phyloP scores from a whole-genome alignment of 1,140 invertebrate species.

The Drosophila guanche region DNA sequence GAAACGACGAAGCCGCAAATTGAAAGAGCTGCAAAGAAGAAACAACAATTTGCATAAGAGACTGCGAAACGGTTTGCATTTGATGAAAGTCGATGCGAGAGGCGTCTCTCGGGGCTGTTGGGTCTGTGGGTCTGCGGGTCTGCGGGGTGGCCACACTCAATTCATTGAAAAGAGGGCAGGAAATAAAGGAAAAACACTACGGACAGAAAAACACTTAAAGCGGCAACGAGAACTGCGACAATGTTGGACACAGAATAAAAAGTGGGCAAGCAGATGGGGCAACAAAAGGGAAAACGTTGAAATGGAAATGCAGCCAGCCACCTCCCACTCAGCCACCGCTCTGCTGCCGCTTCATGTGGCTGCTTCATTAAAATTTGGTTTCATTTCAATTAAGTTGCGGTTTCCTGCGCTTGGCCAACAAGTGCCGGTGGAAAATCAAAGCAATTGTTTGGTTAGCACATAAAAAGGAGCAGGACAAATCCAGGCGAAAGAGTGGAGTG shows the following conservation, averaged over 20 bases:
- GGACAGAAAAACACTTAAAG: conserved; percentile 63
- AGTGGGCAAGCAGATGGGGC: conserved; percentile 7
- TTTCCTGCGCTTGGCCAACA: conserved; percentile 44
- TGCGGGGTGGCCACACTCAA: conserved; percentile 33
- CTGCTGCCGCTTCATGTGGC: conserved; percentile 44
- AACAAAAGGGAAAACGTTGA: conserved; percentile 40
- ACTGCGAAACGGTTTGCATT: conserved; percentile 56
- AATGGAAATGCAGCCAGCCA: conserved; percentile 42
- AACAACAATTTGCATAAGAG: conserved; percentile 44
- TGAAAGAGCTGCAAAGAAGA: conserved; percentile 30
- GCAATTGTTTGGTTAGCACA: conserved; percentile 41
- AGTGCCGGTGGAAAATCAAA: conserved; percentile 55
- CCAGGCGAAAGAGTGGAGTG: neutral
- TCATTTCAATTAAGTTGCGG: conserved; percentile 75
- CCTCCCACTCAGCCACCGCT: neutral
- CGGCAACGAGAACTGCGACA: conserved; percentile 50
- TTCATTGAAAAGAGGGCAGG: conserved; percentile 65
- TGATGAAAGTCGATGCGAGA: conserved; percentile 56
- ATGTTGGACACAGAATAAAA: conserved; percentile 30
- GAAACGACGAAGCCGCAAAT: conserved; percentile 34
- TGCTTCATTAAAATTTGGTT: conserved; percentile 75
- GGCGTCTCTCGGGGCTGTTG: conserved; percentile 4
- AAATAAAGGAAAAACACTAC: conserved; percentile 11
- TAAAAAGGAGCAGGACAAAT: conserved; percentile 22
- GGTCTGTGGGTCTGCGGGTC: neutral